Evolutionary conservation across 2,797 vertebrate genomes (phyloP).

Genomic region (Scolopax bukidnonensis): DNA sequence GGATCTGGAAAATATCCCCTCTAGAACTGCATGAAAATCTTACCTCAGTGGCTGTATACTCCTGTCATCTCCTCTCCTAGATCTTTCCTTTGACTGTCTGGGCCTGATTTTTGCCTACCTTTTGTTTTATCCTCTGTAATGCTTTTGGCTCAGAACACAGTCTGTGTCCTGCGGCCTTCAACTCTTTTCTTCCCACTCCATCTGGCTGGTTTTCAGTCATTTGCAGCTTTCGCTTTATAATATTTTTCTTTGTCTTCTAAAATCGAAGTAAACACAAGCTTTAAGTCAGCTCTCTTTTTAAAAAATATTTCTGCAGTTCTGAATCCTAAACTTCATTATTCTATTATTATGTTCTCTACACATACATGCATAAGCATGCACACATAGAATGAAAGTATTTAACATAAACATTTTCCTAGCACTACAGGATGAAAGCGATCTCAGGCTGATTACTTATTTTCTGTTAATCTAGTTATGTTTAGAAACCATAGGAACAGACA

Average conservation of each 20-base stretch:
- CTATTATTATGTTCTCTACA: background rate
- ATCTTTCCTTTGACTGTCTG: background rate
- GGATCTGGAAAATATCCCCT: background rate
- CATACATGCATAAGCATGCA: background rate
- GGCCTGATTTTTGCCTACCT: background rate
- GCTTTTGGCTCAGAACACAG: background rate
- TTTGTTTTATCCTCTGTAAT: background rate
- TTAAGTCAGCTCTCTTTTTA: background rate
- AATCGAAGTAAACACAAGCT: background rate
- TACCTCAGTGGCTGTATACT: background rate
- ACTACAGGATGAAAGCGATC: background rate
- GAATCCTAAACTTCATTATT: background rate
- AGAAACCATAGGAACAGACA: background rate
- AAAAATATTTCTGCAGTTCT: background rate
- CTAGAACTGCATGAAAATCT: background rate
- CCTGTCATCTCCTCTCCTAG: background rate
- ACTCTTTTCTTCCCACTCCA: background rate
- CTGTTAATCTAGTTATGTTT: background rate
- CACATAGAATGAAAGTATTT: background rate
- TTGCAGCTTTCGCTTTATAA: background rate
- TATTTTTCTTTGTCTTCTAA: background rate
- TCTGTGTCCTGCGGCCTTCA: background rate
- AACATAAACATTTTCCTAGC: background rate
- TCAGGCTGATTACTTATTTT: background rate
- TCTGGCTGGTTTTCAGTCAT: background rate